A percentile compares a stretch with the other conserved stretches of the same genome.
These are phyloP conservation scores for Hoplodrina blanda DNA, from an alignment of 2,888 invertebrate species.

Conservation along the genomic window DNA sequence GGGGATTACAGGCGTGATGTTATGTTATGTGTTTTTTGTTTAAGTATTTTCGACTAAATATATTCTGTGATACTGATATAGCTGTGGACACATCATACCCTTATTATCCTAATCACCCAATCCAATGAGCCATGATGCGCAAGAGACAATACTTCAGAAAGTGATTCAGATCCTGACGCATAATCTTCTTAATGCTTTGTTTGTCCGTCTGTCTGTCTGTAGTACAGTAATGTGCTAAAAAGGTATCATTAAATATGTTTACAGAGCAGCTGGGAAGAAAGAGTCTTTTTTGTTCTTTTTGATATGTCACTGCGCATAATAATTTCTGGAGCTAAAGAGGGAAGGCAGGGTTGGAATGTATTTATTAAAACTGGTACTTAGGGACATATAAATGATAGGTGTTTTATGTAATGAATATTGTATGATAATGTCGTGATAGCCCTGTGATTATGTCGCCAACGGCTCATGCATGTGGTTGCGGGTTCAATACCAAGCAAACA, in stretches of 20 bases:
- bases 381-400: too few relatives aligned
- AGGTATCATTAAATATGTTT: conserved; percentile 54
- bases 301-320: conserved; percentile 34
- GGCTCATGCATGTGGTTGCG: too few relatives aligned
- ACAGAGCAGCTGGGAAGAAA: conserved; percentile 39
- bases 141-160: conserved; percentile 37
- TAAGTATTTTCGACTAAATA: too few relatives aligned
- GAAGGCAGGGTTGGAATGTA: background rate
- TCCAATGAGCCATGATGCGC: conserved; percentile 16
- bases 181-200: conserved; percentile 26
- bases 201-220: conserved; percentile 59
- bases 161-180: conserved; percentile 64
- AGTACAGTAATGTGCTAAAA: conserved; percentile 55
- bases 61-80: background rate
- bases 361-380: background rate
- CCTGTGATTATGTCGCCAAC: too few relatives aligned
- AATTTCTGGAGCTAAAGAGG: conserved; percentile 29
- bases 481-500: too few relatives aligned
- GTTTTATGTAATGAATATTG: too few relatives aligned
- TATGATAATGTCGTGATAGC: too few relatives aligned
- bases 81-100: background rate
- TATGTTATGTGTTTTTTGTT: too few relatives aligned
- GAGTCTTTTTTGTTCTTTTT: conserved; percentile 25
- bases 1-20: too few relatives aligned
- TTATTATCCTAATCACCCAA: conserved; percentile 1